Evolutionary conservation across 64 coral and sea anemone genomes (phyloP).

Genomic region (Dendrophyllia cribrosa): DNA sequence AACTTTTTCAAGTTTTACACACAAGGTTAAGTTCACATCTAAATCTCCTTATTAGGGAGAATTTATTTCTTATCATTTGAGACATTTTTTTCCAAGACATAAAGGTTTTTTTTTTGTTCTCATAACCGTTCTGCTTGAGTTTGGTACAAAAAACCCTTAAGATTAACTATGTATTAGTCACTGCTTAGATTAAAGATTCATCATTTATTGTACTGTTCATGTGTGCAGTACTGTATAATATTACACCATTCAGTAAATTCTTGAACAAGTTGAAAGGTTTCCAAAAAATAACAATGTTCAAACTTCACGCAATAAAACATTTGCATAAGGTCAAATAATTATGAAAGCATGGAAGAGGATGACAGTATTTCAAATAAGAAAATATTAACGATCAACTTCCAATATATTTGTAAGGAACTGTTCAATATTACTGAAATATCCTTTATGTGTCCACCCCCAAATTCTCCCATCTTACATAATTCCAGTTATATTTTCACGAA

Average conservation of each 20-base stretch:
- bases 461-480: background rate
- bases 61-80: too few relatives aligned
- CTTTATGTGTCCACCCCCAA: background rate
- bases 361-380: background rate
- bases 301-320: background rate
- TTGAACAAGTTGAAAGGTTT: background rate
- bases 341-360: background rate
- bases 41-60: too few relatives aligned
- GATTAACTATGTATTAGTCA: too few relatives aligned
- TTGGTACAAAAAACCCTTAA: too few relatives aligned
- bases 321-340: background rate
- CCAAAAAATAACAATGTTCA: background rate
- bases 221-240: too few relatives aligned
- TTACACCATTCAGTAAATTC: background rate
- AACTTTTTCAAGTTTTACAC: too few relatives aligned
- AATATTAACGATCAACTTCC: background rate
- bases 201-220: too few relatives aligned
- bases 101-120: too few relatives aligned
- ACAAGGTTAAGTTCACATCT: too few relatives aligned
- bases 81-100: too few relatives aligned
- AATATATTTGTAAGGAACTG: conserved; percentile 25
- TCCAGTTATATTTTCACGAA: background rate
- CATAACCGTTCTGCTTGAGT: too few relatives aligned
- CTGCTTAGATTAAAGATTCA: too few relatives aligned
- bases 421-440: conserved; percentile 5